Evolutionary conservation across 2,113 vertebrate genomes (phyloP).

Genomic region (Hydropotes inermis): DNA sequence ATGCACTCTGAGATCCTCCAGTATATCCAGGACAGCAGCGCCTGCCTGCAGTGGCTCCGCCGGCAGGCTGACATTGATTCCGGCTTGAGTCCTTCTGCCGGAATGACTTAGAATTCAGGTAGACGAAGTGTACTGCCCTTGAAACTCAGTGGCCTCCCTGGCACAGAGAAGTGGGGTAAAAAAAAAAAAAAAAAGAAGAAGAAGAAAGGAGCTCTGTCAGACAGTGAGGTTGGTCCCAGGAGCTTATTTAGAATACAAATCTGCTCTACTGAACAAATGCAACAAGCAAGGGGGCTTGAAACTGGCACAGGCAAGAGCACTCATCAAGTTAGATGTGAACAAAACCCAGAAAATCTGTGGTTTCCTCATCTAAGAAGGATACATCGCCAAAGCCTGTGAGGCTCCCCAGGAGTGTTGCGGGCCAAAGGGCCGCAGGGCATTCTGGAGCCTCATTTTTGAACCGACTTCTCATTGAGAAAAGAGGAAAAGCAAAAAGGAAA

Average conservation of each 20-base stretch:
- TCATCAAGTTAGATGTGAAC: constrained; percentile 99
- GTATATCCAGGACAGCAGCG: constrained; percentile 94
- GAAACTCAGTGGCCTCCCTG: background rate
- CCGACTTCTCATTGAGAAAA: constrained; percentile 44
- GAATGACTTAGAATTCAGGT: background rate
- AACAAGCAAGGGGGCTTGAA: constrained; percentile 94
- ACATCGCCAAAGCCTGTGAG: constrained; percentile 95
- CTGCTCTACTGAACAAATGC: constrained; percentile 94
- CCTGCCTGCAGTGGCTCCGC: constrained; percentile 97
- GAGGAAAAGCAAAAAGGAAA: constrained; percentile 57
- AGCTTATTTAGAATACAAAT: constrained; percentile 97
- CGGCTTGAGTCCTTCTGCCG: background rate
- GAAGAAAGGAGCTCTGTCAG: constrained; percentile 90
- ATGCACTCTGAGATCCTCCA: constrained; percentile 95
- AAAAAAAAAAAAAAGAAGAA: background rate
- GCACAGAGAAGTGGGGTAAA: background rate
- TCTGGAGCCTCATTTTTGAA: constrained; percentile 4
- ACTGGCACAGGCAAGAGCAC: constrained; percentile 93
- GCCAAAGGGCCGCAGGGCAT: constrained; percentile 61
- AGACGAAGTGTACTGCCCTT: background rate
- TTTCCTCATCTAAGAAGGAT: constrained; percentile 96
- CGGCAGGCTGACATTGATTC: constrained; percentile 92
- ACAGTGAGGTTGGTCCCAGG: constrained; percentile 97
- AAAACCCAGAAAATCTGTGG: constrained; percentile 99
- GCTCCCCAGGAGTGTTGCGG: constrained; percentile 22